Base-by-base conservation (phyloP, 2,113 vertebrate species). In the Silurus glanis region DNA sequence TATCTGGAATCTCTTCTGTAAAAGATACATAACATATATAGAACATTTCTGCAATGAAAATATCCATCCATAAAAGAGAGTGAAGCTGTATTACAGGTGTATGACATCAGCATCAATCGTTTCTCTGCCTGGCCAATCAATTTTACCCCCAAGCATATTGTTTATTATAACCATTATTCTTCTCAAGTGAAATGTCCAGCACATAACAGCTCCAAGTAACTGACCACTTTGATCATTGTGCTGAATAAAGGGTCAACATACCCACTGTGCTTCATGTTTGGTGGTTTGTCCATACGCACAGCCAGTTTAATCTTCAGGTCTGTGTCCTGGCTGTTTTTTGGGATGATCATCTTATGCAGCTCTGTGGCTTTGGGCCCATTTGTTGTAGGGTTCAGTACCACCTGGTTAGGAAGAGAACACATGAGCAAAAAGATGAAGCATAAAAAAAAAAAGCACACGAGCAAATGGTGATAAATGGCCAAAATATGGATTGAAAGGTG, bases 191-290 rank as follows among this genome's bases (percentile, higher is more conserved):
- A 25, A 37, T 37, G 23, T 53, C 62, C 81, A 55, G 16, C 62
- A 37, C 49, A 55, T 3, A 82, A 12, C n/a, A 67, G 49, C 53
- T 58, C 53, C 8, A 58, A 59, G 3, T 47, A 23, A 13, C 17
- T 3, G 51, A 69, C 10, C 5, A 21, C 49, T 45, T 56, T 17
- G 3, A 78, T 49, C 83, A 78, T 9, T 59, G 56, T 59, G 21
- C 64, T 83, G 37, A 47, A 3, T 23, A 14, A 80, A 23, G 28
- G 9, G 12, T 19, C 21, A 21, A 91, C 97, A 95, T 91, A 99
- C 98, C 98, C 98, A 87, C 97, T 97, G 89, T 99, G 97, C 89
- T 99, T 99, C 96, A 99, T 96, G 91, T 99, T 97, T 89, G 97
- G 95, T 9, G 98, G 98, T 84, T 99, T 99, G 95, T 99, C 97